Conservation (phyloP, 2,888 invertebrate species). For the Caenorhabditis doughertyi region DNA sequence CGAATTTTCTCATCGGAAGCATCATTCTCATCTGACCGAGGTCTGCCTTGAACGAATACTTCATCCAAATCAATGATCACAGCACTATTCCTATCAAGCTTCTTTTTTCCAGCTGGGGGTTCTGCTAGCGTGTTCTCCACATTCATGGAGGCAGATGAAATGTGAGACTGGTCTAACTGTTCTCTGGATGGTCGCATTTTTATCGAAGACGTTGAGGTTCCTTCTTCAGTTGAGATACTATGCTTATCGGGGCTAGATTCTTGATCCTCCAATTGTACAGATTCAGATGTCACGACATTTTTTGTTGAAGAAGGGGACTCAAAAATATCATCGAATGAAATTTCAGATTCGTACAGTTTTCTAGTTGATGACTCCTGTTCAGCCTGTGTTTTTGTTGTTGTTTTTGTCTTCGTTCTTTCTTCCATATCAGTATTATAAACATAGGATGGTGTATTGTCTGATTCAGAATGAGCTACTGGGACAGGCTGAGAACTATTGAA, state of each 20-base stretch:
- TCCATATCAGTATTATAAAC: neutral
- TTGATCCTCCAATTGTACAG: no score
- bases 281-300: no score
- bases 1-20: constrained; percentile 8
- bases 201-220: no score
- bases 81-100: neutral
- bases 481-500: no score
- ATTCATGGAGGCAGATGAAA: no score
- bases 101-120: neutral
- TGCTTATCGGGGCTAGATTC: no score
- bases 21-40: neutral
- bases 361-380: neutral
- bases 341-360: neutral
- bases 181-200: no score
- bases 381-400: neutral
- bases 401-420: neutral
- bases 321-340: neutral
- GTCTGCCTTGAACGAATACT: constrained; percentile 31
- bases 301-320: no score
- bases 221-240: no score
- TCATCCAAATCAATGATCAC: constrained; percentile 47
- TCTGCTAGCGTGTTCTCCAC: no score
- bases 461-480: neutral
- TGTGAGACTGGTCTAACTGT: no score
- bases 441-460: neutral